Base-by-base conservation (phyloP, 1,140 invertebrate species). In the Hypsibius dujardini region DNA sequence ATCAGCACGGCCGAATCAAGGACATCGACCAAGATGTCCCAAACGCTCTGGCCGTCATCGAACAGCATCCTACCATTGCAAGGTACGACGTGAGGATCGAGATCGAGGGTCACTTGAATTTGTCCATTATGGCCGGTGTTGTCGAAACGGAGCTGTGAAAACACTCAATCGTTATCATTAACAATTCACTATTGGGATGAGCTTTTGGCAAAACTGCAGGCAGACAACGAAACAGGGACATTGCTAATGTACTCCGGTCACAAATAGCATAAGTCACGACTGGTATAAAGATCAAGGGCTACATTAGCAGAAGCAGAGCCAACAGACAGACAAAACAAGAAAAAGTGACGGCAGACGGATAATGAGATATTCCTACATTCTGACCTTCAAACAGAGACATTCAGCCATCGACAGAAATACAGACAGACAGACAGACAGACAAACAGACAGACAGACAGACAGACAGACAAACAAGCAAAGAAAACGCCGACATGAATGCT, bases 111-210 rank as follows among this genome's bases (percentile, higher is more conserved):
- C 1, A 98, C 80, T 12, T 91, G 77, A 84, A 97, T 90, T 80
- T 98, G 94, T 0, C 94, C 94, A 82, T 95, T 92, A 77, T 95
- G 90, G 76, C 92, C 88, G 73, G 85, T 84, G 80, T 98, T 96
- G 77, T 95, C 88, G 79, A 94, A 93, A 69, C 83, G 76, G 71
- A 95, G 87, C 83, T 82, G 76, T 70, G 74, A 75, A 7, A 7
- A 70, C 12, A 50, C 3, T n/a, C 70, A 28, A 46, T 46, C 28
- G 3, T 7, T 50, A n/a, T 70, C 28, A 70, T 42, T 15, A 28
- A 69, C 7, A 15, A 7, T 69, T 42, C 7, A 69, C 28, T 7
- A 28, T 15, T 42, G 46, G 3, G 3, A 70, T 3, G 56, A 46
- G 2, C 70, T 3, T 12, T 46, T 47, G 3, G 46, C 56, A n/a